phyloP scores from a whole-genome alignment of 1,140 invertebrate genomes.

The Drosophila littoralis region DNA sequence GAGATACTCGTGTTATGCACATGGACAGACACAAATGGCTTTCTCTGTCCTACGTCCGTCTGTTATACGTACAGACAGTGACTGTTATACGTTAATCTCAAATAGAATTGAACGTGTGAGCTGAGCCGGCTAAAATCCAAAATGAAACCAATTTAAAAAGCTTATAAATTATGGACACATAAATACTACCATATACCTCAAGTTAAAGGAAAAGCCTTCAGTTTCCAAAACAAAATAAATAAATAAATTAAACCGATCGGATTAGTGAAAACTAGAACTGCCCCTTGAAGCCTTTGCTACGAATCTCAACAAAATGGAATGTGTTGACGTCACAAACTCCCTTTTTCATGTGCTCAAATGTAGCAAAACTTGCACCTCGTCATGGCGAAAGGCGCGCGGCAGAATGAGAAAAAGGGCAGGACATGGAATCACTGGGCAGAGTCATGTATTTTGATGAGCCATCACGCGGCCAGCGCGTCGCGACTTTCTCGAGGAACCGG shows the following conservation, averaged over 20 bases:
- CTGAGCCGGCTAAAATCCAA: neutral
- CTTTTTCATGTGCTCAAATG: neutral
- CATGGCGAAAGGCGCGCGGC: neutral
- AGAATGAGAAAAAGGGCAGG: neutral
- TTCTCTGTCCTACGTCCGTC: too few relatives aligned
- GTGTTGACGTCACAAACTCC: slow-evolving; percentile 7
- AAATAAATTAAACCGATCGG: neutral
- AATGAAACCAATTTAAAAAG: neutral
- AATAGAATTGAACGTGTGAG: too few relatives aligned
- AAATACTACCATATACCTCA: neutral
- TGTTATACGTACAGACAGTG: too few relatives aligned
- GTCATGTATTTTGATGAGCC: slow-evolving; percentile 32
- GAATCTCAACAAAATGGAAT: slow-evolving; percentile 2
- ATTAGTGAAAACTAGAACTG: neutral
- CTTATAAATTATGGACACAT: neutral
- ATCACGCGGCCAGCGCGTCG: slow-evolving; percentile 5
- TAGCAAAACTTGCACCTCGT: neutral
- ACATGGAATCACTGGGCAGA: slow-evolving; percentile 11
- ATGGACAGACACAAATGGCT: too few relatives aligned
- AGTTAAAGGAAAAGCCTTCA: neutral
- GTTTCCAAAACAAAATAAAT: neutral
- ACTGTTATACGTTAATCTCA: too few relatives aligned
- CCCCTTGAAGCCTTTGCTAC: neutral
- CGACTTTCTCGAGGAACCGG: slow-evolving; percentile 5
- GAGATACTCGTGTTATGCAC: too few relatives aligned